Evolutionary conservation across 2,113 vertebrate genomes (phyloP).

Genomic region (Heteronetta atricapilla): DNA sequence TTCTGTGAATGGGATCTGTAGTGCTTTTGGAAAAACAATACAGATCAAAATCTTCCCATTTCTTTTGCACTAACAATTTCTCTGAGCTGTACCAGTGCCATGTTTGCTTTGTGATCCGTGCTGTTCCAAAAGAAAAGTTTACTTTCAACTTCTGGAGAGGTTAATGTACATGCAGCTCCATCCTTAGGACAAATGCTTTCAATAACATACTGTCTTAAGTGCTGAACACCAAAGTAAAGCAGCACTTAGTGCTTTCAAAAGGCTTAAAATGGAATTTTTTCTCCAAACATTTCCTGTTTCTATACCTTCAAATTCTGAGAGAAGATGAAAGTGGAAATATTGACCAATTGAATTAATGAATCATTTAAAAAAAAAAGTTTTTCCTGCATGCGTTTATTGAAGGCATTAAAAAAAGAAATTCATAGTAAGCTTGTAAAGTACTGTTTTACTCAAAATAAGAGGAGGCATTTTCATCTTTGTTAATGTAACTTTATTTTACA

Average conservation of each 20-base stretch:
- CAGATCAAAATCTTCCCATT: conserved; percentile 33
- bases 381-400: conserved; percentile 66
- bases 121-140: conserved; percentile 32
- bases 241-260: conserved; percentile 34
- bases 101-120: conserved; percentile 67
- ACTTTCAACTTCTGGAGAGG: conserved; percentile 11
- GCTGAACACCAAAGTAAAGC: conserved; percentile 40
- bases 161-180: background rate
- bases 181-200: conserved; percentile 2
- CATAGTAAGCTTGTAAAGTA: conserved; percentile 42
- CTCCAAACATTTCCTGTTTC: conserved; percentile 28
- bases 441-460: conserved; percentile 69
- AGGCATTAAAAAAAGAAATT: conserved; percentile 50
- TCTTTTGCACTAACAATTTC: conserved; percentile 42
- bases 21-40: conserved; percentile 39
- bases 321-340: conserved; percentile 31
- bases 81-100: conserved; percentile 59
- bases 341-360: background rate
- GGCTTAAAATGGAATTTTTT: background rate
- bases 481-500: conserved; percentile 60
- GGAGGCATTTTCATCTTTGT: conserved; percentile 77
- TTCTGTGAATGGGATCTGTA: conserved; percentile 16
- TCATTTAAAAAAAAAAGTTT: background rate
- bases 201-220: background rate
- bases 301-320: conserved; percentile 42